phyloP scores from a whole-genome alignment of 2,797 vertebrate genomes.

The Catharus ustulatus region DNA sequence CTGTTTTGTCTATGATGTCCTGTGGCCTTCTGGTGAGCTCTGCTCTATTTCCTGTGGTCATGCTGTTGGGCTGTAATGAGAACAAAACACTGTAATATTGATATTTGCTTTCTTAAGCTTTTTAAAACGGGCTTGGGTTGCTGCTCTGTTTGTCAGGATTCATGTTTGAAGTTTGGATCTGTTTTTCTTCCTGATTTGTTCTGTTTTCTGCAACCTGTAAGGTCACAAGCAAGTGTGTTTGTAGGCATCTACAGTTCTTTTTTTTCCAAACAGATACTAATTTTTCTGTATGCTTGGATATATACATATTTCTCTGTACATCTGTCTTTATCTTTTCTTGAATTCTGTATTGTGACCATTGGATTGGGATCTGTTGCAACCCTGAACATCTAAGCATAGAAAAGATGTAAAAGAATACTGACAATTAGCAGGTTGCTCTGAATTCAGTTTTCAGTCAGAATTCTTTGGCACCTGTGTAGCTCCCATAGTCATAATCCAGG shows the following conservation, averaged over 20 bases:
- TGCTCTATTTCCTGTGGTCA: background rate
- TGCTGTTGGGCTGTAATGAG: background rate
- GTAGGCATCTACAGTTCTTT: background rate
- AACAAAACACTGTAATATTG: background rate
- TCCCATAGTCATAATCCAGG: background rate
- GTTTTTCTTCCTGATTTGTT: background rate
- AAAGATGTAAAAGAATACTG: background rate
- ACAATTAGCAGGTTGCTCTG: background rate
- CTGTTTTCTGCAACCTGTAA: background rate
- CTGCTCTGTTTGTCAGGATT: background rate
- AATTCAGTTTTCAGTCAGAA: background rate
- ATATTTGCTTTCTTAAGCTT: background rate
- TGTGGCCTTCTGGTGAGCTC: slow-evolving; percentile 40
- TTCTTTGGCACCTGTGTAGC: background rate
- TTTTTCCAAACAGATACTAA: background rate
- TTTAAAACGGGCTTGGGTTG: background rate
- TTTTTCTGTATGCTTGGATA: background rate
- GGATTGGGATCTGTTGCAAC: background rate
- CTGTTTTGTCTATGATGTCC: slow-evolving; percentile 32
- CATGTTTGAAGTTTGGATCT: background rate
- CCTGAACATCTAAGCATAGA: background rate
- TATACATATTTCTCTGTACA: background rate
- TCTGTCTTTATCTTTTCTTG: background rate
- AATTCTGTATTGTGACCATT: background rate
- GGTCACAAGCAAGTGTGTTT: background rate